Conservation (phyloP, 2,113 vertebrate species). For the Terrapene triunguis region DNA sequence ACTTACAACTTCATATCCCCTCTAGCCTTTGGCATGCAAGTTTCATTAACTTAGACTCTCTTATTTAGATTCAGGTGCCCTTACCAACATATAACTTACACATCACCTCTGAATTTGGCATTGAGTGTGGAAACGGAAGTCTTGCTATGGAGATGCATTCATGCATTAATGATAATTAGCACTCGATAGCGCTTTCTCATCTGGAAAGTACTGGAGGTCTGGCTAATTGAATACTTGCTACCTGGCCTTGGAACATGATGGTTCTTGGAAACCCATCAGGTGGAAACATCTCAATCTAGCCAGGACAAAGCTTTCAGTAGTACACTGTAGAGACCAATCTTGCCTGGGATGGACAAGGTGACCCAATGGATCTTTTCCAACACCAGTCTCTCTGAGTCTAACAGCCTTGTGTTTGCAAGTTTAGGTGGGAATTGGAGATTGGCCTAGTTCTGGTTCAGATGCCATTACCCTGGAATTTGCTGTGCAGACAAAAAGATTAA, state of each 20-base stretch:
- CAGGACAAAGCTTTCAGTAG: not conserved
- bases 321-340: not conserved
- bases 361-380: not conserved
- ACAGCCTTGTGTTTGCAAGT: not conserved
- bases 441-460: fast-evolving
- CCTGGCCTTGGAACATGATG: not conserved
- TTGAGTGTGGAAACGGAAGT: not conserved
- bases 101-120: not conserved
- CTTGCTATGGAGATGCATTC: not conserved
- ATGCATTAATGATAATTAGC: not conserved
- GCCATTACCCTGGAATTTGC: not conserved
- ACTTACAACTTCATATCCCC: not conserved
- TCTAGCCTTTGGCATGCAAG: not conserved
- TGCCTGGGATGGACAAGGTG: not conserved
- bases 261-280: not conserved
- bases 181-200: not conserved
- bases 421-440: fast-evolving
- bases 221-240: not conserved
- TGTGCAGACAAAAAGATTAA: fast-evolving
- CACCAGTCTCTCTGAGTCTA: not conserved
- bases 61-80: not conserved
- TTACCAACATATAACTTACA: not conserved
- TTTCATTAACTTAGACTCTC: not conserved
- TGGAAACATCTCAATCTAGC: not conserved
- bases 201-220: not conserved